Evolutionary conservation across 2,797 vertebrate species (phyloP).

Genomic region (Anguilla obscura): DNA sequence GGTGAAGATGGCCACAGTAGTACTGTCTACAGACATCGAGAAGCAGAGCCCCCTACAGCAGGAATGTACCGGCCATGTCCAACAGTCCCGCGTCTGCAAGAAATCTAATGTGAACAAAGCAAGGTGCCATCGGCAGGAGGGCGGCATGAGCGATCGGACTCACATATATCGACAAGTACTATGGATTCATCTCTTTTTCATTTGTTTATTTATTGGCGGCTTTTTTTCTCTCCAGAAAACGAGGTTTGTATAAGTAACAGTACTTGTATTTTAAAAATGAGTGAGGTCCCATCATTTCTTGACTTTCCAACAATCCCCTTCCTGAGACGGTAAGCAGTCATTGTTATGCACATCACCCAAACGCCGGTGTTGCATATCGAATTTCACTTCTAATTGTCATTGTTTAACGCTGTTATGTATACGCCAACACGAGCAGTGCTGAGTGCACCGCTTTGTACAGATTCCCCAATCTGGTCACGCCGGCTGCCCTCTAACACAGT

Average conservation of each 20-base stretch:
- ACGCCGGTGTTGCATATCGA: neutral
- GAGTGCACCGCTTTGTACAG: neutral
- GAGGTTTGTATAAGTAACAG: neutral
- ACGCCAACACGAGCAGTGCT: neutral
- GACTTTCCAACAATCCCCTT: neutral
- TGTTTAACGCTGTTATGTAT: neutral
- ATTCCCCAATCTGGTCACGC: neutral
- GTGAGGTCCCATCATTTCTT: neutral
- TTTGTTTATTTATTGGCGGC: neutral
- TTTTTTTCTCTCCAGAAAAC: neutral
- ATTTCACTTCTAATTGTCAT: slow-evolving; percentile 10
- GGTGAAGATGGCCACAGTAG: neutral
- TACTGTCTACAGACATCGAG: neutral
- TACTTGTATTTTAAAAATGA: neutral
- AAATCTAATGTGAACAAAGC: neutral
- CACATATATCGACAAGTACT: neutral
- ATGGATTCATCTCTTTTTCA: neutral
- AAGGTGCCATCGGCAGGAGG: neutral
- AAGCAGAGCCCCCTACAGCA: neutral
- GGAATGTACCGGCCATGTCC: neutral
- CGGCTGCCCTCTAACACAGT: neutral
- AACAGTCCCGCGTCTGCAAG: neutral
- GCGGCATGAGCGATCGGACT: neutral
- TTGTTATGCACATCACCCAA: neutral
- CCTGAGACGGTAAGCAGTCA: neutral